Evolutionary conservation across 1,140 invertebrate species (phyloP).

Genomic region (Schlechtendalia chinensis): DNA sequence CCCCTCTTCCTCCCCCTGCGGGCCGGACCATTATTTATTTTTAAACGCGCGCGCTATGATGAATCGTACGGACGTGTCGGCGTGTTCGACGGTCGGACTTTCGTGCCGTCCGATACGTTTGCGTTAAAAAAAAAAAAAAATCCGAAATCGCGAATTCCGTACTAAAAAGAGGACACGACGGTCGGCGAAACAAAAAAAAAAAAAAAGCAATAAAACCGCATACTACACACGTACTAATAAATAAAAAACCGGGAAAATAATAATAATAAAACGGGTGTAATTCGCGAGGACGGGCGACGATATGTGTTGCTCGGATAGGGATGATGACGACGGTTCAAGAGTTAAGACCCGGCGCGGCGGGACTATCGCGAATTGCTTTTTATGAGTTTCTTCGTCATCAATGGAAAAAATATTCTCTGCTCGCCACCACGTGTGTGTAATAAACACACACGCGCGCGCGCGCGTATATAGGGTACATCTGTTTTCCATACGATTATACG

Average conservation of each 20-base stretch:
- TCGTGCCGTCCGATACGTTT: no score
- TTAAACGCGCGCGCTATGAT: no score
- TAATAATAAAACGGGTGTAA: slow-evolving; percentile 28
- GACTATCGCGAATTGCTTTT: slow-evolving; percentile 42
- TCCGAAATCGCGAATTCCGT: no score
- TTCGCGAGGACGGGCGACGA: slow-evolving; percentile 1
- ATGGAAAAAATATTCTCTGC: not conserved
- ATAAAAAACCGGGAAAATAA: slow-evolving; percentile 28
- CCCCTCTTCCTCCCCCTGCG: no score
- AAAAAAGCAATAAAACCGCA: slow-evolving; percentile 39
- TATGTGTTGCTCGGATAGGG: no score
- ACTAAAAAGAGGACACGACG: not conserved
- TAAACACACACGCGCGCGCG: not conserved
- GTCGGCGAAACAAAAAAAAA: not conserved
- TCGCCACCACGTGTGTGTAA: not conserved
- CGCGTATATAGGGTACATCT: slow-evolving; percentile 29
- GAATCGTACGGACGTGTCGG: no score
- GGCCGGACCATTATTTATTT: no score
- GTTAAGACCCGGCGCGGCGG: slow-evolving; percentile 10
- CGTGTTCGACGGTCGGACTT: no score
- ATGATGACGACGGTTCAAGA: slow-evolving; percentile 27
- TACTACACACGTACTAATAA: not conserved
- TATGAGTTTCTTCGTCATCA: slow-evolving; percentile 40
- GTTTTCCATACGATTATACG: slow-evolving; percentile 30
- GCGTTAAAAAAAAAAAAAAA: no score